Evolutionary conservation across 35 echinoderm and acorn worm species (phyloP), one percentile per base, ranked within the genome.

Genomic region (Chiridota heheva): DNA sequence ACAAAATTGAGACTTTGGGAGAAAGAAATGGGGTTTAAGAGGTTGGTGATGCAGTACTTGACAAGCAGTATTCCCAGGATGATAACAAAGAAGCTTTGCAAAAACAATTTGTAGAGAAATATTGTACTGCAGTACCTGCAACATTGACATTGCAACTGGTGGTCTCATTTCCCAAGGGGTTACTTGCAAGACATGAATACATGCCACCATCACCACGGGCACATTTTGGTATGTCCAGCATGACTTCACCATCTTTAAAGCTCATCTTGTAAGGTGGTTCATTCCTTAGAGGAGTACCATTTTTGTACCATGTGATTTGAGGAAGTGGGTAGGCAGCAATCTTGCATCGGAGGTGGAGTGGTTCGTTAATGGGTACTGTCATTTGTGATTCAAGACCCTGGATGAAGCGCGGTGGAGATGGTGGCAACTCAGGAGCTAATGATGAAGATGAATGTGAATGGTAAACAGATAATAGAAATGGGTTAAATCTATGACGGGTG

Each of bases 291-390:
- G 85, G 77, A 29, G 40, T 73, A 51, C 78, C 90, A 40, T 93
- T 61, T 68, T 79, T 87, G 69, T 80, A 93, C 90, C 90, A 93
- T 26, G 86, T 81, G 62, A 93, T 84, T 28, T 80, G 47, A 6
- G 84, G 74, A 29, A 53, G 82, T 16, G 66, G 83, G 44, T 91
- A 63, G 29, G 72, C 82, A 5, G 70, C 44, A 36, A 78, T 58
- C 47, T 78, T 78, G 53, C 75, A 78, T 60, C 51, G 42, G 34
- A 78, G 75, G 29, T 60, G 48, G 36, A 78, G 47, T 26, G 51
- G 75, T 58, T 78, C 75, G 62, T 78, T 57, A 33, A 78, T 57
- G 17, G 75, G 75, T 37, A 78, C 53, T 18, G 75, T 78, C 3
- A 78, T 37, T 57, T 78, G 75, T 58, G 75, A 58, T 42, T 78